Base-by-base conservation (phyloP, 2,113 vertebrate genomes). In the Gopherus flavomarginatus region DNA sequence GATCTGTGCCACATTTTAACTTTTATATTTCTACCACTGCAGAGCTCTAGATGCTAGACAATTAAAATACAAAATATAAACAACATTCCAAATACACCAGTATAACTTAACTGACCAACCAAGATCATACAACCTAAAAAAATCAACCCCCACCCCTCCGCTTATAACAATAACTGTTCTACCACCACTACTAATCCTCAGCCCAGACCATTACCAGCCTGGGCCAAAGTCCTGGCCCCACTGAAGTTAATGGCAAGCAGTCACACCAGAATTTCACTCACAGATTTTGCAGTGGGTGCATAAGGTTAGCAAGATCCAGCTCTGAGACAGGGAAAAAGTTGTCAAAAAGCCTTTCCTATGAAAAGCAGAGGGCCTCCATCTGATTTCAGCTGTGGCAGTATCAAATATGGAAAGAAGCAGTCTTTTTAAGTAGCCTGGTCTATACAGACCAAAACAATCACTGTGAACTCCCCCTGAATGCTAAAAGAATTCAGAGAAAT, bases 361-460 rank as follows among this genome's bases (percentile, higher is more conserved):
- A n/a, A 81, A 95, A 96, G 84, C 81, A 59, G 85, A 87, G 75
- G 94, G 56, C 81, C 92, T 85, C 87, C 49, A 27, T 59, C 83
- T 93, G 95, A 97, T 91, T 97, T 87, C 0, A 90, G 77, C 7
- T 44, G 80, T 85, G 90, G 12, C 44, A 47, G 42, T 47, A 47
- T 96, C 75, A 95, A 95, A 92, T 91, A 88, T 97, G 86, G 86
- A 84, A 83, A 94, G 93, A 97, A 97, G 90, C 22, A 5, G 26
- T 97, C 96, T 95, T 84, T 84, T 84, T 81, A 86, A 92, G 89
- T 92, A 92, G 50, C 87, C 95, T 91, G 88, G 89, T 56, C 94
- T 94, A 53, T 69, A 78, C 13, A 90, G 83, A 90, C 89, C 96
- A 95, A 94, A 95, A 95, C 96, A 96, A 95, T 95, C 85, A 85